Evolutionary conservation across 2,113 vertebrate genomes (phyloP), one percentile per base, ranked within the genome.

Genomic region (Orycteropus afer): DNA sequence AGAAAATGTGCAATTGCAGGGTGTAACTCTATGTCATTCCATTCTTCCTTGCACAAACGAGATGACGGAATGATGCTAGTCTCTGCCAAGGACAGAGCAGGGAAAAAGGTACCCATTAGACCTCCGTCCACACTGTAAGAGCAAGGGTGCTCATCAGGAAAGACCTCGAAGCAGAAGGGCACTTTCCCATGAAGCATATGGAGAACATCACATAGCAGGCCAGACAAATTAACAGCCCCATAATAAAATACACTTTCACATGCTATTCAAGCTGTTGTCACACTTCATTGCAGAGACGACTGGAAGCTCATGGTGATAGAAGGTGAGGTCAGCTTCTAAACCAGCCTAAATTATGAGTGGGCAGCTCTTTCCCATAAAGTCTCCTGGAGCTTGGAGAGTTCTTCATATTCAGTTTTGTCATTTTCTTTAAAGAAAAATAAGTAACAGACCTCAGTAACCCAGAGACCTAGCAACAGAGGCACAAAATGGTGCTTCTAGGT

Each of bases 251-350:
- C 17, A 47, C 84, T 29, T 76, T 97, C 95, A 95, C 93, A 90
- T 94, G n/a, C 23, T 94, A 94, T 96, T 97, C 92, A 96, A 96
- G 47, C 82, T 69, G 80, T 94, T 89, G 96, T 96, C 87, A 95
- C 93, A 78, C 96, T 97, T 97, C 96, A 93, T 93, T 86, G 79
- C 90, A 29, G 59, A 63, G 93, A 78, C 8, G 91, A 97, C 93
- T 94, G 40, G 78, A 97, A 89, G 90, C 84, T 78, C n/a, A 2
- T 5, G 27, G 84, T 92, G 90, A 92, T 79, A 73, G 96, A 93
- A 91, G 71, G 61, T 97, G 95, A 97, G 90, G 95, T 96, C 94
- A 96, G 49, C 80, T 92, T 92, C 80, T 93, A 94, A 94, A 27
- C 63, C 34, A 86, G 86, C 8, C 82, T 49, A 81, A 94, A 71